Evolutionary conservation across 1,140 invertebrate genomes (phyloP), one percentile per base, ranked within the genome.

Genomic region (Parapsyche elsis): DNA sequence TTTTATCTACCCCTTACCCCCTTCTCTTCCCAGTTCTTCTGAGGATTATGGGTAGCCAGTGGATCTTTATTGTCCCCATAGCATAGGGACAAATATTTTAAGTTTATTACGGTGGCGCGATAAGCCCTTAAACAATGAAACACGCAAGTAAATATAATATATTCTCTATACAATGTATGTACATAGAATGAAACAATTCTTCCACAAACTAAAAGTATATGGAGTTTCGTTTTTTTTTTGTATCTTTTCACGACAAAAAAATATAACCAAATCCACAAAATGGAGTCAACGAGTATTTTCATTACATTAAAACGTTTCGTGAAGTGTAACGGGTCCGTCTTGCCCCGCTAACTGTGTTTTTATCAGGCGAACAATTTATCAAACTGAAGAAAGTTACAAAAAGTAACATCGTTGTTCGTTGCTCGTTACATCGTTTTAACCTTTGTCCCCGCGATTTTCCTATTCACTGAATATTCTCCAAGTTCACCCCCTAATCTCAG

Each of bases 81-180:
- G 57, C n/a, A 19, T 61, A 61, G 19, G 57, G 16, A 38, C n/a
- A 61, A 61, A 61, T 61, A 61, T 61, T 61, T 61, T 21, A 61
- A 19, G n/a, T 61, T 61, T 61, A 61, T 61, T 61, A 21, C 16
- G n/a, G n/a, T 21, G 16, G 14, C 53, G 53, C 19, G 53, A 19
- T 61, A 61, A 9, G 19, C 57, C 7, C 30, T 38, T 38, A 38
- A 38, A 38, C 30, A 38, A 4, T 38, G 30, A 38, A 38, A 38
- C 7, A n/a, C n/a, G n/a, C n/a, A n/a, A n/a, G n/a, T n/a, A n/a
- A n/a, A 38, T 38, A 38, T 38, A 38, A 38, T 38, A 38, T 38
- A 38, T 38, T 38, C 30, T 38, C 7, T 38, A 7, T 38, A 38
- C 1, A 38, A n/a, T n/a, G n/a, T n/a, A n/a, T n/a, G n/a, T n/a